Base-by-base conservation (phyloP, 2,113 vertebrate genomes). In the Thinocorus orbignyianus region DNA sequence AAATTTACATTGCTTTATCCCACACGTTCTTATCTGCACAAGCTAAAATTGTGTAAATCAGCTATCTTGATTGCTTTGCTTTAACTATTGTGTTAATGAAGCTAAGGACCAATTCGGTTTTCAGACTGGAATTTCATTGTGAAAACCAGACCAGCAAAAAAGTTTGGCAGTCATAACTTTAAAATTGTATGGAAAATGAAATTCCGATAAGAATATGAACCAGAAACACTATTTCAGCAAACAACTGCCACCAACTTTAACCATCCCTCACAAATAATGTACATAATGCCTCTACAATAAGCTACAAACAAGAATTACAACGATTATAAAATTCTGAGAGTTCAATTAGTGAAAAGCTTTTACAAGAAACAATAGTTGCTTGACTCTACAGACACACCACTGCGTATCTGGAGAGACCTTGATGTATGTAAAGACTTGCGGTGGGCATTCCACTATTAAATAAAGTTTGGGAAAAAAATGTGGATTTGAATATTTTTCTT, bases 151-250 rank as follows among this genome's bases (percentile, higher is more conserved):
- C 11, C 7, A 71, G 33, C 22, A 79, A 57, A 82, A 58, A 33
- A 8, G 14, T 39, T 52, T 64, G 22, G 39, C 24, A 88, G 11
- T 11, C 14, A 1, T 41, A 73, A 72, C 46, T 70, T 72, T 12
- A 25, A 51, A 76, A 57, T 24, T 0, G 0, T 37, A 23, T 42
- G 19, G 57, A 61, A 93, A 79, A 82, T 0, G 0, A 42, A 82
- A 65, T 77, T 86, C 26, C 1, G 7, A 1, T 17, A 54, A 3
- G 13, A 66, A 65, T 11, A 79, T 6, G 79, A 88, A 73, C 0
- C 31, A 84, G 31, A 62, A 87, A 55, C 74, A 33, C 20, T 14
- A 33, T 42, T 88, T 84, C 52, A 72, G 52, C 33, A 48, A 68
- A 81, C 8, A 57, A 46, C 9, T 72, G 33, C 30, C 41, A 74